Evolutionary conservation across 2,113 vertebrate species (phyloP), one percentile per base, ranked within the genome.

Genomic region (Dryoscopus gambensis): DNA sequence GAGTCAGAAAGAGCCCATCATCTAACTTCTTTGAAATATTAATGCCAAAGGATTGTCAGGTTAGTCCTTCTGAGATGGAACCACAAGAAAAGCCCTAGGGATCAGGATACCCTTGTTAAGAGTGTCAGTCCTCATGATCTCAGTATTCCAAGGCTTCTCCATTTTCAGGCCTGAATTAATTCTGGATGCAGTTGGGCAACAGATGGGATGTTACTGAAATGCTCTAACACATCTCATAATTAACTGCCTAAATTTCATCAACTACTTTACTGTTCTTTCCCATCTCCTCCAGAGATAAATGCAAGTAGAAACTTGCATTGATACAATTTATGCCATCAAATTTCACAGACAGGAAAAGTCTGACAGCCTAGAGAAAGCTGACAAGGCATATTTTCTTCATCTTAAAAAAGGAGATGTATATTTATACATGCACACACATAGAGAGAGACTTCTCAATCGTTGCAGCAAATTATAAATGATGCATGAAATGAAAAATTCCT

Each of bases 401-500:
- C 28, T 55, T 87, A 64, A 82, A 84, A 80, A 84, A 22, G 46
- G 5, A 47, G 5, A 49, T 20, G 22, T 49, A 28, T 42, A 42
- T 79, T 87, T 78, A 63, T 63, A 63, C 28, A 64, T 87, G 39
- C 56, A 81, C 20, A 79, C 6, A 64, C 2, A 57, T 0, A 55
- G 5, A 27, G 23, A 67, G 20, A 94, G 56, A 40, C 17, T 77
- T 83, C 68, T 90, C 88, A 94, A 57, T 78, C 76, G 23, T 49
- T 68, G 56, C 73, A 57, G 78, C 49, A 97, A 94, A 94, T 93
- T 84, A 91, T 80, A 94, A 97, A 96, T 94, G 75, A 94, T 78
- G 92, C 88, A 89, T 94, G 92, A 97, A 97, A 97, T 95, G 90
- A 96, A 93, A 92, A 95, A 96, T 69, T 92, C 90, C 92, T 57